Evolutionary conservation across 2,113 vertebrate species (phyloP).

Genomic region (Cebus imitator): DNA sequence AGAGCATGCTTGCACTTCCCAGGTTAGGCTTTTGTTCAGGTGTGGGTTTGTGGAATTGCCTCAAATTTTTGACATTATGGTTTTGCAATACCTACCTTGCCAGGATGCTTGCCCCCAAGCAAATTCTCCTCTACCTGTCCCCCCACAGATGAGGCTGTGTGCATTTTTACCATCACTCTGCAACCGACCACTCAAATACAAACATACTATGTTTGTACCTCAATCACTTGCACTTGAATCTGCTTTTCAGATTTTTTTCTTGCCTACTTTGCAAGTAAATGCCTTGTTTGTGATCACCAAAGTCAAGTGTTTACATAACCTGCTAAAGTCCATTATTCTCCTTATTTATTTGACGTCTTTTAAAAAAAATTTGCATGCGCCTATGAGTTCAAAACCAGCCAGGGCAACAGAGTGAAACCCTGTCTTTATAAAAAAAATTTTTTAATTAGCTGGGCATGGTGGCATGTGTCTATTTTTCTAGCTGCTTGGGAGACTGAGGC

Average conservation of each 20-base stretch:
- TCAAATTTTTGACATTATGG: not conserved
- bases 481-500: too few relatives aligned
- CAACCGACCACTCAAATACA: not conserved
- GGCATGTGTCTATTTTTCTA: too few relatives aligned
- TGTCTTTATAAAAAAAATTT: too few relatives aligned
- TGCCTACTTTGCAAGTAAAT: not conserved
- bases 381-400: too few relatives aligned
- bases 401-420: too few relatives aligned
- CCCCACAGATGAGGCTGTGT: too few relatives aligned
- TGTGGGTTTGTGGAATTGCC: not conserved
- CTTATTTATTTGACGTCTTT: not conserved
- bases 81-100: not conserved
- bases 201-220: too few relatives aligned
- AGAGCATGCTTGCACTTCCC: rapidly evolving
- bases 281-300: too few relatives aligned
- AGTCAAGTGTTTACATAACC: not conserved
- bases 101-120: not conserved
- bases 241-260: not conserved
- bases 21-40: rapidly evolving
- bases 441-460: too few relatives aligned
- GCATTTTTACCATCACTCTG: not conserved
- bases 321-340: not conserved
- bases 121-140: too few relatives aligned
- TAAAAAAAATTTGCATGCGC: not conserved
- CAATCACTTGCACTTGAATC: too few relatives aligned